Base-by-base conservation (phyloP, 2,113 vertebrate genomes). In the Melanerpes formicivorus region DNA sequence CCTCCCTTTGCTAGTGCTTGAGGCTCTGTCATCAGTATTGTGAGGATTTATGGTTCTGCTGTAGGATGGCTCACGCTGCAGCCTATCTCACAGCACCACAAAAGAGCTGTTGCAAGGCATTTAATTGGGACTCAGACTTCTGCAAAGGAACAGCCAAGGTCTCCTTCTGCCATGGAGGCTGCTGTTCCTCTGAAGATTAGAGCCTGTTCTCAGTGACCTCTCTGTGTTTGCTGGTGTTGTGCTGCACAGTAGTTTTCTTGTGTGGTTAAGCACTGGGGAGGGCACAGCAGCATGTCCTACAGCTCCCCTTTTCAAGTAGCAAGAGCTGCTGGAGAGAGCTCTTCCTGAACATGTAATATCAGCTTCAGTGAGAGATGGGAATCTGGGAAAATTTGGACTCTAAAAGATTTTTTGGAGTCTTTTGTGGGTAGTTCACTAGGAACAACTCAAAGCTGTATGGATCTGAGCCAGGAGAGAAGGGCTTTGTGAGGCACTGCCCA, bases 21-120 rank as follows among this genome's bases (percentile, higher is more conserved):
- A 78, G 78, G 71, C 84, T 93, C 94, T 89, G 64, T 80, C 89
- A 87, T 74, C 90, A 96, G 84, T 92, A 93, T 74, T 44, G 71
- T 80, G 89, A 58, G 91, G 94, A 92, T 94, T 96, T 89, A 92
- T 83, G 92, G n/a, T 55, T 90, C 80, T 87, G 84, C 90, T 90
- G 71, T 56, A 18, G 73, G 78, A 16, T 16, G n/a, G 67, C 55
- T 93, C 77, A 6, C 0, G 3, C 81, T 64, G 64, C 54, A 8
- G 72, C 9, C 87, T 74, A 7, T 87, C 87, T 91, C 15, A 0
- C 22, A 86, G 89, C 67, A 77, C 79, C 89, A 91, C 72, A 65
- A 56, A 84, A 13, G 89, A 80, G 91, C 93, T 66, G 78, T 72
- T 88, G 80, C 46, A n/a, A 85, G 69, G 79, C 76, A 8, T 50